These are phyloP conservation scores for Micrasema minimum DNA, from an alignment of 1,140 invertebrate genomes.

Conservation along the genomic window DNA sequence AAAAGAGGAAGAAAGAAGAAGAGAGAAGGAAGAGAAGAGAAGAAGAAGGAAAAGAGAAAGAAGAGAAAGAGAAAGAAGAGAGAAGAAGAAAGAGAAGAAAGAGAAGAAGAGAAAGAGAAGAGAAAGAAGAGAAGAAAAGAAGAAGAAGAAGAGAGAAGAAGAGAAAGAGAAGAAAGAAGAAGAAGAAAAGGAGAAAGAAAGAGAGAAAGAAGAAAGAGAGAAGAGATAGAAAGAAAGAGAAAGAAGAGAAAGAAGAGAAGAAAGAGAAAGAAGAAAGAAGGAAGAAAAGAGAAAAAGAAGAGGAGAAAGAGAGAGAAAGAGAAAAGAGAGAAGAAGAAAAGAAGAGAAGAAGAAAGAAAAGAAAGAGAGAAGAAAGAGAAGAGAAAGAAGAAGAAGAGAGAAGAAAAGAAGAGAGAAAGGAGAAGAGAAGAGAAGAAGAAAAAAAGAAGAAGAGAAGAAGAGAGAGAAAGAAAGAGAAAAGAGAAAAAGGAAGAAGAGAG, in stretches of 20 bases:
- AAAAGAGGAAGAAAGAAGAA: background rate
- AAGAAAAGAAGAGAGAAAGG: background rate
- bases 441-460: background rate
- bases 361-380: background rate
- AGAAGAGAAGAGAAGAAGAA: background rate
- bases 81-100: too few species aligned
- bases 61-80: too few species aligned
- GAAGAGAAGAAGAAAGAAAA: background rate
- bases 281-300: background rate
- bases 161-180: too few species aligned
- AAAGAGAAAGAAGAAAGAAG: background rate
- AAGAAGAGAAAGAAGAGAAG: background rate
- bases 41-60: background rate
- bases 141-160: too few species aligned
- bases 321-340: background rate
- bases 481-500: background rate
- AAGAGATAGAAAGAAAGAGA: background rate
- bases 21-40: background rate
- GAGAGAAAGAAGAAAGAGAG: slow-evolving; percentile 5
- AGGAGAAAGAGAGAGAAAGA: background rate
- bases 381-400: background rate
- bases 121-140: too few species aligned
- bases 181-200: background rate
- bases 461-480: background rate
- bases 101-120: too few species aligned